Percentiles rank a stretch among this genome's conserved stretches.
These are phyloP conservation scores for Danio aesculapii DNA, from an alignment of 2,797 vertebrate species.

Conservation along the genomic window DNA sequence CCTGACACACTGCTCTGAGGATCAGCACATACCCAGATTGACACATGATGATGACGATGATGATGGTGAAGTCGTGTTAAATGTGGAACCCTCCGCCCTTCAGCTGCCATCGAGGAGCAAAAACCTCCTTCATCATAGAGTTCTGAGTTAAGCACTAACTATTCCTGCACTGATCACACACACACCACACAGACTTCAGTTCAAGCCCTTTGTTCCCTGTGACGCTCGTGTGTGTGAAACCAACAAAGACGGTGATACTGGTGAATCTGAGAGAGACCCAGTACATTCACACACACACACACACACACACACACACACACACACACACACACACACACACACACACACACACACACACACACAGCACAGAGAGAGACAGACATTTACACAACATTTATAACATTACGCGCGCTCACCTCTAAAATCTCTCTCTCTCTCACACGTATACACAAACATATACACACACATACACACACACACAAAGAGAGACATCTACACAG, in stretches of 20 bases:
- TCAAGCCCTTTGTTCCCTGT: conserved; percentile 29
- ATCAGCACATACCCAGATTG: conserved; percentile 78
- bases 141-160: conserved; percentile 11
- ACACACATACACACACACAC: background rate
- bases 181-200: background rate
- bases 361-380: conserved; percentile 41
- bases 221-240: conserved; percentile 35
- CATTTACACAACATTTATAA: conserved; percentile 70
- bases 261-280: conserved; percentile 68
- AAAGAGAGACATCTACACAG: no score
- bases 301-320: conserved; percentile 62
- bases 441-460: background rate
- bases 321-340: conserved; percentile 61
- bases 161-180: background rate
- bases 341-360: conserved; percentile 61
- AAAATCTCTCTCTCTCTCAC: no score
- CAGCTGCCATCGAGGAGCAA: conserved; percentile 69
- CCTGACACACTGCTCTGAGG: background rate
- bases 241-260: conserved; percentile 53
- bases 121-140: conserved; percentile 50
- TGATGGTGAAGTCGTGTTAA: conserved; percentile 51
- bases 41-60: conserved; percentile 64
- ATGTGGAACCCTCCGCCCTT: conserved; percentile 64
- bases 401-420: no score
- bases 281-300: conserved; percentile 70